A percentile compares a stretch with the other conserved stretches of the same genome.
Conservation (phyloP, 2,113 vertebrate genomes). For the Genyomyrus donnyi region DNA sequence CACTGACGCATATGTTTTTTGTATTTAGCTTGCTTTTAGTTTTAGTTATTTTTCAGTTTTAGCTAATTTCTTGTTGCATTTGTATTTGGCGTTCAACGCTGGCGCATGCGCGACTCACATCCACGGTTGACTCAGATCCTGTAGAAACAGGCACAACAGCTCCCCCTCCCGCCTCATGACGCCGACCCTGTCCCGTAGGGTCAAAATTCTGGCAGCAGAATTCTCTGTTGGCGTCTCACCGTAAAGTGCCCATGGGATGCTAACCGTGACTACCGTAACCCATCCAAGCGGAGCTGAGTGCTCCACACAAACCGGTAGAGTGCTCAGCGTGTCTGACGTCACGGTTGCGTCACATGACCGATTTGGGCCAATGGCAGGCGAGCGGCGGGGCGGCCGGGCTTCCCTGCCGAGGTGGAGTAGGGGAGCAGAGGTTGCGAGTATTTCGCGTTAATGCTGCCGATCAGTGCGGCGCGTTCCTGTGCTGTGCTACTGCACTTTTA, state of each 20-base stretch:
- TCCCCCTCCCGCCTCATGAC: background rate
- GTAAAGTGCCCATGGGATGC: background rate
- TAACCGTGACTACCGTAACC: background rate
- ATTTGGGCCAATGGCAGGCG: slow-evolving; percentile 53
- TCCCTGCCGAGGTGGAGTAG: slow-evolving; percentile 42
- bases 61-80: background rate
- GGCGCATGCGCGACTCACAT: background rate
- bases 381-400: slow-evolving; percentile 49
- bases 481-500: background rate
- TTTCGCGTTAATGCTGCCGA: background rate
- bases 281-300: background rate
- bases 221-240: slow-evolving; percentile 46
- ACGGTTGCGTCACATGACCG: slow-evolving; percentile 61
- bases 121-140: background rate
- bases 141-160: background rate
- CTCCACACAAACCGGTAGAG: background rate
- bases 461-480: background rate
- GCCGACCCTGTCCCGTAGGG: background rate
- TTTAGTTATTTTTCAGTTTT: background rate
- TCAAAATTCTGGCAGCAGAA: slow-evolving; percentile 52
- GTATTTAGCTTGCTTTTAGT: background rate
- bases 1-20: background rate
- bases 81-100: background rate
- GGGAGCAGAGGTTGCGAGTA: slow-evolving; percentile 27
- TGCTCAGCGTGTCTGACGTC: slow-evolving; percentile 60